Evolutionary conservation across 1,140 invertebrate genomes (phyloP), one percentile per base, ranked within the genome.

Genomic region (Micrasema longulum): DNA sequence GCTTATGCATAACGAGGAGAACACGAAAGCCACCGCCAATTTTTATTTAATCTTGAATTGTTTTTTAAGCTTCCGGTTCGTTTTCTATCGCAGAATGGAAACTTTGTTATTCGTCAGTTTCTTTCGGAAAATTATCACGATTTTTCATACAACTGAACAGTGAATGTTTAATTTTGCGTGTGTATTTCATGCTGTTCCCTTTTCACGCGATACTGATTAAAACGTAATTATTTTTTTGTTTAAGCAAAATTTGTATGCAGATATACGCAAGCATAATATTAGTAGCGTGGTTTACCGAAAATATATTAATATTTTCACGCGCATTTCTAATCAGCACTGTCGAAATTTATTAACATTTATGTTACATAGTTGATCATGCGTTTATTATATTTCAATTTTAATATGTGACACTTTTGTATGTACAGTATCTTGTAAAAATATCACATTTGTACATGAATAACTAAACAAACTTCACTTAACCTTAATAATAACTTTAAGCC

Each of bases 41-140:
- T 60, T 73, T 60, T 50, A 31, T 57, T 48, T 69, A 73, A 73
- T 73, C 71, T 73, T 2, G 65, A 65, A 73, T 73, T 73, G 66
- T 68, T 73, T 73, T 73, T 73, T 52, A 73, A 48, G 66, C 71
- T 68, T 73, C 71, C 71, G 71, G 31, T 48, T 50, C 53, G 60
- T 68, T 73, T 73, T 45, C 71, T 57, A 62, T 55, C 60, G 60
- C 38, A 14, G 0, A 31, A 11, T 26, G 22, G 14, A 9, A 60
- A 60, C 55, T 23, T 11, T 11, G 14, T 60, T 41, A 38, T 60
- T 60, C 35, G 55, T 60, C 14, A 41, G 55, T 14, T 38, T 60
- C 41, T 41, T n/a, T 12, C 14, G 26, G 26, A 60, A 60, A 22
- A 16, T 60, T 16, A 60, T 60, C 55, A 60, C 55, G 55, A 60